phyloP scores from a whole-genome alignment of 2,888 invertebrate genomes.

The Athetis lepigone region DNA sequence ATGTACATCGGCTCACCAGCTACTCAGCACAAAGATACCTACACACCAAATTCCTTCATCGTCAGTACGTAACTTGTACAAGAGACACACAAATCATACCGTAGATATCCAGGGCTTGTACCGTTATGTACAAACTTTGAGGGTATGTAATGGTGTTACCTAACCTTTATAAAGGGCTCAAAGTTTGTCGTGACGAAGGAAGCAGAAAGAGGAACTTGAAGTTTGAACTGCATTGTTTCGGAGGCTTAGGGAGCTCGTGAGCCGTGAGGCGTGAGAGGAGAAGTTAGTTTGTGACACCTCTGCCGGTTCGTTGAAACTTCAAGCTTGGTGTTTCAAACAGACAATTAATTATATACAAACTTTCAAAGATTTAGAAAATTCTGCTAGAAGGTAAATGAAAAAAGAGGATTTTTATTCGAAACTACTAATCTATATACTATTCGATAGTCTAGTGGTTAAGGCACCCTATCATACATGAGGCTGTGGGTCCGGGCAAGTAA shows the following conservation, averaged over 20 bases:
- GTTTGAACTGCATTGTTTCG: conserved; percentile 48
- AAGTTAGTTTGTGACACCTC: conserved; percentile 36
- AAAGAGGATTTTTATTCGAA: too few species aligned
- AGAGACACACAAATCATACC: conserved; percentile 40
- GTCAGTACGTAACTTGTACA: conserved; percentile 16
- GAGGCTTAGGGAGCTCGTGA: conserved; percentile 16
- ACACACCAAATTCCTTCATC: background rate
- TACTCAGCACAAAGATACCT: too few species aligned
- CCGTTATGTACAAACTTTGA: conserved; percentile 34
- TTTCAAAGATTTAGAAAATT: too few species aligned
- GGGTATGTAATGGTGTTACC: conserved; percentile 25
- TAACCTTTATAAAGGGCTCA: conserved; percentile 17
- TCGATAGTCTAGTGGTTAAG: too few species aligned
- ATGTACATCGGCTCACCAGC: too few species aligned
- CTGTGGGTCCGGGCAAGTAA: too few species aligned
- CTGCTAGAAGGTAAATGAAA: too few species aligned
- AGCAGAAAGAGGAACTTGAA: conserved; percentile 28
- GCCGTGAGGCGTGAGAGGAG: conserved; percentile 11
- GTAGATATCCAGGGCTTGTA: conserved; percentile 33
- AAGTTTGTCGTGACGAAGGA: conserved; percentile 40
- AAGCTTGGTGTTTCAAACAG: background rate
- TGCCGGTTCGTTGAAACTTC: background rate
- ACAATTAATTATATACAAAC: too few species aligned
- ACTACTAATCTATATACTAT: too few species aligned
- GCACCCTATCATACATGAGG: too few species aligned